These are phyloP conservation scores for Xiphophorus hellerii DNA, from an alignment of 2,113 vertebrate genomes.

Conservation along the genomic window DNA sequence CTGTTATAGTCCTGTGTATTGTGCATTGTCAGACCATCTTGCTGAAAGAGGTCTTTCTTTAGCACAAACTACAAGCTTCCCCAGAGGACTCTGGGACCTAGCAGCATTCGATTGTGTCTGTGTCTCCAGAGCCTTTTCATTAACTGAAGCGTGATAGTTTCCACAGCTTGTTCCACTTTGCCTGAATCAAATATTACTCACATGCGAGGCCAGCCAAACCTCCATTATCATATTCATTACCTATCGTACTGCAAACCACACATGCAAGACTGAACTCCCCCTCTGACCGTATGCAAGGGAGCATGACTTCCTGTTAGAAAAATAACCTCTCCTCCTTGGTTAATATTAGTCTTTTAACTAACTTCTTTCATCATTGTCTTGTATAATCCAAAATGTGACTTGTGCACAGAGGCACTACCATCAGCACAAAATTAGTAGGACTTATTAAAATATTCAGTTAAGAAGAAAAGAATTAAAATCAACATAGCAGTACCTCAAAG, in stretches of 20 bases:
- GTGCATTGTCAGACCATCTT: constrained; percentile 22
- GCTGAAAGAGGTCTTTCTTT: constrained; percentile 41
- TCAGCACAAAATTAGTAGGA: constrained; percentile 48
- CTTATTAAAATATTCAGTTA: constrained; percentile 50
- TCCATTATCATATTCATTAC: constrained; percentile 75
- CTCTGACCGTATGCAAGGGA: constrained; percentile 1
- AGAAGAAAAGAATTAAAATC: constrained; percentile 50
- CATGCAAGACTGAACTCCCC: constrained; percentile 23
- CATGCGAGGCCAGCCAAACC: constrained; percentile 23
- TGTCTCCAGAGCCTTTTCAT: constrained; percentile 61
- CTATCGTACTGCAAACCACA: constrained; percentile 60
- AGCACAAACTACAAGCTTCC: constrained; percentile 51
- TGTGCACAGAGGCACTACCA: constrained; percentile 28
- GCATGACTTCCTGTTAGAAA: constrained; percentile 30
- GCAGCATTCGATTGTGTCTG: constrained; percentile 52
- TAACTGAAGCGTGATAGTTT: constrained; percentile 51
- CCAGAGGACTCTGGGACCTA: constrained; percentile 48
- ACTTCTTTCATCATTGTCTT: constrained; percentile 35
- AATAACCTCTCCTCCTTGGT: constrained; percentile 15
- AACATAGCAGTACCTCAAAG: constrained; percentile 34
- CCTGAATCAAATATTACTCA: constrained; percentile 50
- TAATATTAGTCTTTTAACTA: constrained; percentile 41
- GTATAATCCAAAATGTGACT: constrained; percentile 25
- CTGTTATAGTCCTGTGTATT: not conserved
- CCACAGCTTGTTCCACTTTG: constrained; percentile 41